Base-by-base conservation (phyloP, 1,140 invertebrate species). In the Lamellibrachia luymesi region DNA sequence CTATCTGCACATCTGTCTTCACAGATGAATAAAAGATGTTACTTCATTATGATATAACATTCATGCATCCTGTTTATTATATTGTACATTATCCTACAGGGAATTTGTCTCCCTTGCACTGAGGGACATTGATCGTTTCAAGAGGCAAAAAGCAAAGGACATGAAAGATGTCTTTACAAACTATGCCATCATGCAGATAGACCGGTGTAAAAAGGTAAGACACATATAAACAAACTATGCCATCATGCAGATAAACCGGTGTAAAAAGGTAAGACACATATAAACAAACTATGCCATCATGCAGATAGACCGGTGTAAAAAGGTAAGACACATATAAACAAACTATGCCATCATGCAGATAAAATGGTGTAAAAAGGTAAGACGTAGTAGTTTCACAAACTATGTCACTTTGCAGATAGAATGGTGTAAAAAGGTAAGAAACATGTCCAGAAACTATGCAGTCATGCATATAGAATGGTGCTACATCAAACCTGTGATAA, bases 371-470 rank as follows among this genome's bases (percentile, higher is more conserved):
- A 49, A 93, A 49, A 97, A 97, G 92, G 98, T 98, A 96, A 95
- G 98, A 7, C 97, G 97, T 95, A 98, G 98, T 95, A 98, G 98
- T n/a, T 97, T 98, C 92, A 97, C 97, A 80, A 97, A 97, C 94
- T 98, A 98, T 96, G 97, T 98, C 92, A 97, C 97, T 92, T 96
- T 98, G 94, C 98, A 98, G 96, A 97, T 98, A 92, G 98, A 98
- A 96, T 97, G 97, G 94, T 97, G 98, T 92, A 97, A 97, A 97
- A 98, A 98, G 97, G 98, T 98, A 92, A 96, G 94, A 8, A 56
- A 56, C 52, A 56, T 56, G 25, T 6, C 2, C 64, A 22, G 2
- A 80, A 80, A 80, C 17, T 80, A 80, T 22, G 90, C 89, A 50
- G 13, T 50, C 27, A 91, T 4, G 52, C 91, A 92, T 17, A 38